Base-by-base conservation (phyloP, 2,797 vertebrate genomes). In the Tadarida brasiliensis region DNA sequence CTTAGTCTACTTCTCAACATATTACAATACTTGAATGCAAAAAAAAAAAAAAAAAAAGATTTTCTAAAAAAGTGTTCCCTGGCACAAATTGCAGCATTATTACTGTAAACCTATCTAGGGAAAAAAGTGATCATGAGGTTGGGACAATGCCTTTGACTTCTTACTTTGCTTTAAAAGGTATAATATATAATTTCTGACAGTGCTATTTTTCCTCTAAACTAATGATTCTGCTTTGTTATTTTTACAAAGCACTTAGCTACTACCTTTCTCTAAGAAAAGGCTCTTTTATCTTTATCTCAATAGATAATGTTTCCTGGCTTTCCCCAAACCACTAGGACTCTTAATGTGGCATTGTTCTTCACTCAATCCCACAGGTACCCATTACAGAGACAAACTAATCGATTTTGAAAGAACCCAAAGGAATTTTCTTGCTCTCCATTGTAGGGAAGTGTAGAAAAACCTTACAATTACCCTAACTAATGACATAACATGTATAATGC, bases 151-250 rank as follows among this genome's bases (percentile, higher is more conserved):
- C 70, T 96, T 94, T 92, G 82, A 96, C 90, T 91, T 97, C 51
- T 97, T 97, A 80, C 81, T 96, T 98, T 94, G 57, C 67, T 96
- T 95, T 96, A 96, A 97, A 95, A 95, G 39, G 67, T 54, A 8
- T 94, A 96, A 94, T 96, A 95, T 91, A 71, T 95, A 96, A 97
- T 97, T 96, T 96, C 90, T 97, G 94, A 86, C 74, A 90, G 88
- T 87, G 88, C 54, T 93, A 20, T 88, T 96, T 97, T 94, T 97
- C 90, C 96, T 96, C 94, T 92, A 94, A 80, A 90, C 94, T 97
- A 95, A 97, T 95, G 97, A 96, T 94, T 39, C 63, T 77, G 70
- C 96, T 97, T 97, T 97, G 90, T 96, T 96, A 97, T 87, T 97
- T 97, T 96, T 95, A 86, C 95, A 96, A 97, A 96, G 95, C 68